A percentile compares a stretch with the other conserved stretches of the same genome.
Conservation (phyloP, 2,888 invertebrate species). For the Drosophila quasianomalipes region DNA sequence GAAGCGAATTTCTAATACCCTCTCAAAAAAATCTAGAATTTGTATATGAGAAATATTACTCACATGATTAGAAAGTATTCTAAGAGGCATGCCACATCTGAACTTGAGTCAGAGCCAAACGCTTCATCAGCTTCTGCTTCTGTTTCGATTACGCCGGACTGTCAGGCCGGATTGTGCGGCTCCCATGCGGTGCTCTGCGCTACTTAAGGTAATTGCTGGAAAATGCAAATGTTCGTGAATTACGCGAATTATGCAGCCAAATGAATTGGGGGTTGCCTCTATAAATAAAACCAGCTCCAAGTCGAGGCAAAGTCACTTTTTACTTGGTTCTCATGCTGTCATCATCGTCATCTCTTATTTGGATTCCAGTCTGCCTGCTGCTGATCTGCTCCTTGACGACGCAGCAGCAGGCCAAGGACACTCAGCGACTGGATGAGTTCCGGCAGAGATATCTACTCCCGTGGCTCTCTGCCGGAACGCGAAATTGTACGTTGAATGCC, state of each 20-base stretch:
- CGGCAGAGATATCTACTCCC: conserved; percentile 76
- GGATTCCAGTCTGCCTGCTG: conserved; percentile 15
- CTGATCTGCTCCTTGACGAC: conserved; percentile 8
- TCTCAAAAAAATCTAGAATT: not conserved
- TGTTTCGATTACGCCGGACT: not conserved
- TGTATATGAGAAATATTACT: not conserved
- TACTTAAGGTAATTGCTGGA: conserved; percentile 74
- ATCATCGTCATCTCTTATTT: conserved; percentile 12
- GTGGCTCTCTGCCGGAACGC: conserved; percentile 57
- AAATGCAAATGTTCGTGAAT: conserved; percentile 72
- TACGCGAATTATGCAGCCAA: conserved; percentile 56
- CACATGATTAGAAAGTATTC: too few relatives aligned
- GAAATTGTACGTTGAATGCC: conserved; percentile 85
- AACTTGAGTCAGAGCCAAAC: not conserved
- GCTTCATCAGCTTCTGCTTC: not conserved
- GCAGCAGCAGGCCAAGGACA: conserved; percentile 17
- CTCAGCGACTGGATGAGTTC: conserved; percentile 74
- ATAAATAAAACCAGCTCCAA: conserved; percentile 51
- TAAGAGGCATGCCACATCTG: not conserved
- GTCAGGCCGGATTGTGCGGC: conserved; percentile 12
- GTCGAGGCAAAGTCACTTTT: conserved; percentile 2
- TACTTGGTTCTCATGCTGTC: conserved; percentile 40
- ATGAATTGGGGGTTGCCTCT: conserved; percentile 15
- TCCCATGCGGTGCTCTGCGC: conserved; percentile 55
- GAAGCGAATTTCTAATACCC: not conserved